Base-by-base conservation (phyloP, 2,113 vertebrate species). In the Pangasianodon gigas region DNA sequence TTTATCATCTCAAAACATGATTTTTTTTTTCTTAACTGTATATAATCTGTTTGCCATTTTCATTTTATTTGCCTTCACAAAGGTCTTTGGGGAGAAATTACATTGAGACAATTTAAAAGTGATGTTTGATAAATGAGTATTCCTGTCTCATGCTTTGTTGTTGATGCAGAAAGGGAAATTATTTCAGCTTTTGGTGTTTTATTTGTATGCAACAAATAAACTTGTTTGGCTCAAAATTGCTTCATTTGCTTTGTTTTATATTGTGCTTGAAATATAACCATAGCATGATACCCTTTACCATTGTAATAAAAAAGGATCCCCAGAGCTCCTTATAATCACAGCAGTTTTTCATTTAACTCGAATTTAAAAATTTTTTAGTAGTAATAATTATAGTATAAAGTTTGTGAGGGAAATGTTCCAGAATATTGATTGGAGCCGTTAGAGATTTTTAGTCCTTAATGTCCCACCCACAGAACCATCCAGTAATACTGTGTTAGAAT, bases 121-220 rank as follows among this genome's bases (percentile, higher is more conserved):
- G 91, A 41, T 94, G 91, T 94, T 94, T 95, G 92, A 95, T 93
- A 93, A 90, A 90, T 92, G 91, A 92, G 93, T 94, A 91, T 94
- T 93, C 56, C 52, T 92, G 93, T 95, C 93, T 90, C 94, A 93
- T 95, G 89, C 91, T 92, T 94, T 91, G 91, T 92, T 90, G 87
- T 94, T 91, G 67, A 89, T 90, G 92, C 93, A 92, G 93, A 95
- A 96, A 95, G 92, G 94, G 95, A 95, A 90, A 92, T 95, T 93
- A 93, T 96, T 93, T 95, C 93, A 94, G 95, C 95, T 95, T 96
- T 95, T 93, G 65, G 94, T 96, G 95, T 96, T 96, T 95, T 94
- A 94, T 96, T 96, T 96, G 95, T 95, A 94, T 95, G 95, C 95
- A 94, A 94, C 95, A 95, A 93, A 95, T 95, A 95, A 95, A 95